Base-by-base conservation (phyloP, 2,797 vertebrate genomes). In the Caiman crocodilus region DNA sequence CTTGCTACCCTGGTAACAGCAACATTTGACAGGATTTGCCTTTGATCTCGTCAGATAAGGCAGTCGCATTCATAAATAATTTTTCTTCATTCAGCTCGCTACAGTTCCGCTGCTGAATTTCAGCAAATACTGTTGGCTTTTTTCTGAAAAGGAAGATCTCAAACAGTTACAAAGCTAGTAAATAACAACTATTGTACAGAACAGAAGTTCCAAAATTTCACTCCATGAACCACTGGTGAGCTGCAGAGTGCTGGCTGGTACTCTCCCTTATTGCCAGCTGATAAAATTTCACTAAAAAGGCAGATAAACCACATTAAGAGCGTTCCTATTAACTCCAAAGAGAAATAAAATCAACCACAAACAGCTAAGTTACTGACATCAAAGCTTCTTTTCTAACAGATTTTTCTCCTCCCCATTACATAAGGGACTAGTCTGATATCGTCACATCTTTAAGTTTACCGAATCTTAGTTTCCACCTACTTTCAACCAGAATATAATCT, bases 251-350 rank as follows among this genome's bases (percentile, higher is more conserved):
- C 61, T 90, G 93, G n/a, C 67, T 88, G 13, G 58, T 81, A 67
- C n/a, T 12, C 18, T 86, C 74, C 82, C 15, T 23, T 6, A 26
- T 83, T 92, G 84, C 67, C 78, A 90, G 83, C 42, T 84, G 67
- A 79, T 89, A 55, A 26, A n/a, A 64, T 85, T 61, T 88, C 76
- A 89, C 79, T 63, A 89, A 88, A 50, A 81, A 89, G 81, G 75
- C 67, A 79, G 25, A 50, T 91, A 35, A 85, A 73, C 42, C 26
- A 13, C 14, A 14, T 76, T 35, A 5, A 9, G 16, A 57, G 6
- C 63, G 73, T 59, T 78, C 69, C 64, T 80, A 82, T 83, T 23
- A 89, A 18, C 61, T 73, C 88, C 65, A 85, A 83, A 67, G 87
- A 65, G 84, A 89, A 91, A 85, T 14, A 7, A 76, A 84, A 77